phyloP scores from a whole-genome alignment of 1,140 invertebrate genomes.

The Drosophila biarmipes region DNA sequence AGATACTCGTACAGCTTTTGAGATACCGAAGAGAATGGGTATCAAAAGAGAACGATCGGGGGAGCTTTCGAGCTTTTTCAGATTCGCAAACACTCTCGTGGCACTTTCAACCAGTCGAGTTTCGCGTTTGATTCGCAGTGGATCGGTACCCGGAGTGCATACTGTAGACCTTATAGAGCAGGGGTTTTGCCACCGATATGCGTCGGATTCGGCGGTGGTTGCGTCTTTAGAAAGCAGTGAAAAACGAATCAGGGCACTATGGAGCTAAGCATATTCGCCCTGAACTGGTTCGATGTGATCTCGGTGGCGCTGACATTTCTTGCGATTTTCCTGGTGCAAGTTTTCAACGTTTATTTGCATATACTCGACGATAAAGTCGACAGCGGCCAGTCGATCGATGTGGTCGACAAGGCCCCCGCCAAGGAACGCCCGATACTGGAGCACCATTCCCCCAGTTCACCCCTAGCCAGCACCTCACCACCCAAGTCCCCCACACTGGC shows the following conservation, averaged over 20 bases:
- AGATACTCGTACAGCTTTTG: conserved; percentile 6
- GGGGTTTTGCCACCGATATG: conserved; percentile 18
- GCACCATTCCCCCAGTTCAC: conserved; percentile 8
- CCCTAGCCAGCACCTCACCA: conserved; percentile 3
- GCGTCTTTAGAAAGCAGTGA: conserved; percentile 13
- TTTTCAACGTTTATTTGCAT: conserved; percentile 70
- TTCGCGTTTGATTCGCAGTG: conserved; percentile 34
- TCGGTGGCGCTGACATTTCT: conserved; percentile 63
- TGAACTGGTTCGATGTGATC: conserved; percentile 75
- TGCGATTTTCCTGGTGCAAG: conserved; percentile 62
- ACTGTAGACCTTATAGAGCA: not conserved
- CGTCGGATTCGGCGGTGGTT: conserved; percentile 31
- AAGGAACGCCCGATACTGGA: conserved; percentile 22
- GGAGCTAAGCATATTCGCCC: conserved; percentile 49
- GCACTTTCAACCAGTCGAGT: conserved; percentile 44
- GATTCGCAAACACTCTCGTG: conserved; percentile 18
- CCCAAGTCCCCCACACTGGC: conserved; percentile 25
- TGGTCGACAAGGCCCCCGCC: conserved; percentile 16
- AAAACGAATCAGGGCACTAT: conserved; percentile 26
- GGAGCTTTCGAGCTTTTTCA: conserved; percentile 47
- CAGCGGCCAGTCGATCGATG: conserved; percentile 34
- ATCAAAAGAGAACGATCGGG: conserved; percentile 10
- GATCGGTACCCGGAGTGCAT: conserved; percentile 26
- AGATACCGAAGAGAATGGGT: conserved; percentile 8
- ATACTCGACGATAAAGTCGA: conserved; percentile 44